A percentile compares a stretch with the other conserved stretches of the same genome.
Conservation (phyloP, 2,113 vertebrate genomes). For the Phaethon lepturus region DNA sequence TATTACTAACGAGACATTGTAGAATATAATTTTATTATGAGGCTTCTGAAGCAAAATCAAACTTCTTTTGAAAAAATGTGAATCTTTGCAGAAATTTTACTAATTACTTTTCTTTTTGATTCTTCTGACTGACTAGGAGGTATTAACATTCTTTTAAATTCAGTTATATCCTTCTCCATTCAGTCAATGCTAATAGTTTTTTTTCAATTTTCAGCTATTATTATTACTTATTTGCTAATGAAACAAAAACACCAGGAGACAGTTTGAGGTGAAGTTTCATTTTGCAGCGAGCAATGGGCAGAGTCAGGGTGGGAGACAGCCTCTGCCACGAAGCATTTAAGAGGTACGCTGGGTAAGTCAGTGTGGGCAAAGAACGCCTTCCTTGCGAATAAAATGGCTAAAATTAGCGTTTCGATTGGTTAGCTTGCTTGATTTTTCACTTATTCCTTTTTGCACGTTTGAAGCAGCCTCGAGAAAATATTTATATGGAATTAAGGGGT, state of each 20-base stretch:
- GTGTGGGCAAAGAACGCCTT: background rate
- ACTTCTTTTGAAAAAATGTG: background rate
- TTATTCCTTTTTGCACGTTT: background rate
- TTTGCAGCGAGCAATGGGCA: background rate
- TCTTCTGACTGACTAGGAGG: background rate
- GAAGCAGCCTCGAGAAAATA: background rate
- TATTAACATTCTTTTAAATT: background rate
- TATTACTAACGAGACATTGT: background rate
- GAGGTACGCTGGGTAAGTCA: background rate
- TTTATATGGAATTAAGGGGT: background rate
- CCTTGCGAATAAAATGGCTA: background rate
- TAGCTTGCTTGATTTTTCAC: background rate
- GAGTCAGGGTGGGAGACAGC: background rate
- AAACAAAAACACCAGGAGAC: background rate
- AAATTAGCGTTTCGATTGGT: background rate
- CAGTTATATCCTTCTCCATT: background rate
- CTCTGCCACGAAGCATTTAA: background rate
- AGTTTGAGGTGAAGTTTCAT: background rate
- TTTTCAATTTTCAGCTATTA: background rate
- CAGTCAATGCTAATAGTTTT: background rate
- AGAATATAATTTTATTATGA: background rate
- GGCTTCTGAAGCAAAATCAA: background rate
- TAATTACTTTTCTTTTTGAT: background rate
- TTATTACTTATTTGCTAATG: background rate
- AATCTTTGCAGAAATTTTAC: background rate